Percentiles rank a stretch among this genome's conserved stretches.
Evolutionary conservation across 2,113 vertebrate species (phyloP).

Genomic region (Petroica traversi): DNA sequence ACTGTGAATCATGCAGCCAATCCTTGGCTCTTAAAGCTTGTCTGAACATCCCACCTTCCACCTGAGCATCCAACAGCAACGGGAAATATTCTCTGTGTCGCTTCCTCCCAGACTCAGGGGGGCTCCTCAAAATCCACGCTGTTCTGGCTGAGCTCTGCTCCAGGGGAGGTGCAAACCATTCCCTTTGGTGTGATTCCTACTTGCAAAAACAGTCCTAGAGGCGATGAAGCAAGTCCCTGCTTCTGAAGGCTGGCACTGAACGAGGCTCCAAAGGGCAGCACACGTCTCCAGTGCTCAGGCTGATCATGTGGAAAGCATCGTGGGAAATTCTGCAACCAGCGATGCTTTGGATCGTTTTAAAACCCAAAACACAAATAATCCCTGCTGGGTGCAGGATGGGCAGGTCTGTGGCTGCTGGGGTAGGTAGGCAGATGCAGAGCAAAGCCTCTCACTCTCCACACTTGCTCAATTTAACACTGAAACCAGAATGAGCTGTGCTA

Average conservation of each 20-base stretch:
- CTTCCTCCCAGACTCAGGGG: not conserved
- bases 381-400: not conserved
- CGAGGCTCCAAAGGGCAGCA: not conserved
- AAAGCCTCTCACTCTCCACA: not conserved
- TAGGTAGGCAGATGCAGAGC: not conserved
- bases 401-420: not conserved
- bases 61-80: not conserved
- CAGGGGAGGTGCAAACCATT: not conserved
- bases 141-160: not conserved
- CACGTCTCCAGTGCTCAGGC: not conserved
- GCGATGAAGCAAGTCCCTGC: not conserved
- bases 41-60: not conserved
- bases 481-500: conserved; percentile 43
- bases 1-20: not conserved
- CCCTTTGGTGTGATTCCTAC: not conserved
- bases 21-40: not conserved
- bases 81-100: not conserved
- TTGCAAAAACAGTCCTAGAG: not conserved
- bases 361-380: not conserved
- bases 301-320: not conserved
- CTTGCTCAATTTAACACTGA: not conserved
- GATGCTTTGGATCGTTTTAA: not conserved
- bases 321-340: not conserved
- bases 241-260: not conserved
- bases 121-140: not conserved